Evolutionary conservation across 1,140 invertebrate genomes (phyloP).

Genomic region (Physella acuta): DNA sequence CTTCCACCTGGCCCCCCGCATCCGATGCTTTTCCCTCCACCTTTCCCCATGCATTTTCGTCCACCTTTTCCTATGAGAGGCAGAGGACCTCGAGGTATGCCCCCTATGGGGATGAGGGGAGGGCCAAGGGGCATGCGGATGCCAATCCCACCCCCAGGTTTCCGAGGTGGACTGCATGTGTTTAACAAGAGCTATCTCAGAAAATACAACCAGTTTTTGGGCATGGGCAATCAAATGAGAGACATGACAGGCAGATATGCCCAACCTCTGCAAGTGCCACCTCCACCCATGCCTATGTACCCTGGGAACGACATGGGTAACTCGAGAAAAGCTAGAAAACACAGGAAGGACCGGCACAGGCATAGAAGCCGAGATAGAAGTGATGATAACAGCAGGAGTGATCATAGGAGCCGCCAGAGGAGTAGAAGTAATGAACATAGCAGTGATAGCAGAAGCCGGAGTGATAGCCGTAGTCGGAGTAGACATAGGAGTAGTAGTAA

Average conservation of each 20-base stretch:
- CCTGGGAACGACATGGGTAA: neutral
- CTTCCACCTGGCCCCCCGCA: neutral
- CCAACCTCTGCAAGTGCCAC: slow-evolving; percentile 14
- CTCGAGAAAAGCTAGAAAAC: neutral
- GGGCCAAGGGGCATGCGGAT: slow-evolving; percentile 5
- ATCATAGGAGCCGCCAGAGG: neutral
- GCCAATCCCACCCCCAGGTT: slow-evolving; percentile 14
- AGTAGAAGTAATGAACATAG: slow-evolving; percentile 15
- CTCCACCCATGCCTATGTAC: neutral
- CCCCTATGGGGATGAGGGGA: slow-evolving; percentile 4
- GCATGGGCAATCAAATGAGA: slow-evolving; percentile 19
- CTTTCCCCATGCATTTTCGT: neutral
- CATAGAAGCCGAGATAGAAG: neutral
- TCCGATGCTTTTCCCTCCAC: neutral
- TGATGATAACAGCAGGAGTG: slow-evolving; percentile 5
- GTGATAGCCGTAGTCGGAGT: slow-evolving; percentile 1
- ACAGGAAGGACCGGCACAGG: neutral
- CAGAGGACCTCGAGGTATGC: neutral
- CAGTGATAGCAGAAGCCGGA: neutral
- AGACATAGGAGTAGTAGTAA: slow-evolving; percentile 11
- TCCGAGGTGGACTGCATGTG: slow-evolving; percentile 15
- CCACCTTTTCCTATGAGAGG: slow-evolving; percentile 7
- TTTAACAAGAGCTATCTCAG: slow-evolving; percentile 22
- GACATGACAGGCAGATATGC: slow-evolving; percentile 24
- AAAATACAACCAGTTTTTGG: slow-evolving; percentile 16